Conservation (phyloP, 2,888 invertebrate genomes). For the Periphyllus acericola region DNA sequence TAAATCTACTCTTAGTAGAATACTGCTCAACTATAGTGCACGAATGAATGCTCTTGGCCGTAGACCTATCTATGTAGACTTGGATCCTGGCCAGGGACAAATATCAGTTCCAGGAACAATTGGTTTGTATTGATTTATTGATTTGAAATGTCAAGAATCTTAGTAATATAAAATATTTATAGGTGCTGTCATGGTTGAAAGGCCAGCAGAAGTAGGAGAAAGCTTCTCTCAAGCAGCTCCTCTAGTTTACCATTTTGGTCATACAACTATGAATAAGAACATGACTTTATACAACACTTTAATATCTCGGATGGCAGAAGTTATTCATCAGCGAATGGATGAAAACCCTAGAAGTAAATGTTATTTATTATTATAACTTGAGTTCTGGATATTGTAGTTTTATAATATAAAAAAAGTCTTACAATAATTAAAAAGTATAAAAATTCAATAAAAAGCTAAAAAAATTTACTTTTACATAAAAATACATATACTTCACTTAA, state of each 20-base stretch:
- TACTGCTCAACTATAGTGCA: slow-evolving; percentile 95
- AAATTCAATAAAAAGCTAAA: too few species aligned
- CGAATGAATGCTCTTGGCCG: slow-evolving; percentile 75
- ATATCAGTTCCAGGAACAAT: slow-evolving; percentile 93
- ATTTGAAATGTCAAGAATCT: background rate
- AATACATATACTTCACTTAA: too few species aligned
- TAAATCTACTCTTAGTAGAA: slow-evolving; percentile 88
- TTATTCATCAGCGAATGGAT: slow-evolving; percentile 84
- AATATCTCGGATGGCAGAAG: slow-evolving; percentile 85
- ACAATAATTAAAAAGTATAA: too few species aligned
- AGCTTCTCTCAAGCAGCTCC: slow-evolving; percentile 95
- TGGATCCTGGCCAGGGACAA: slow-evolving; percentile 95
- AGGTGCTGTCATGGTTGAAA: slow-evolving; percentile 86
- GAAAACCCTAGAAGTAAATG: slow-evolving; percentile 83
- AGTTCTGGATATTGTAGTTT: too few species aligned
- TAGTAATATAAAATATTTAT: slow-evolving; percentile 13
- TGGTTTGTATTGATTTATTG: slow-evolving; percentile 68
- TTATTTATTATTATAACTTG: background rate
- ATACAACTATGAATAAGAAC: slow-evolving; percentile 76
- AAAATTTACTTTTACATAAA: too few species aligned
- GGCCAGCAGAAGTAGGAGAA: slow-evolving; percentile 93
- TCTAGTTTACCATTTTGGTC: slow-evolving; percentile 92
- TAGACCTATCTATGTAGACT: slow-evolving; percentile 90
- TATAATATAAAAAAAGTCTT: too few species aligned
- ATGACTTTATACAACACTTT: slow-evolving; percentile 84